A percentile compares a stretch with the other conserved stretches of the same genome.
phyloP scores from a whole-genome alignment of 64 coral and sea anemone genomes.

The Anthopleura sola region DNA sequence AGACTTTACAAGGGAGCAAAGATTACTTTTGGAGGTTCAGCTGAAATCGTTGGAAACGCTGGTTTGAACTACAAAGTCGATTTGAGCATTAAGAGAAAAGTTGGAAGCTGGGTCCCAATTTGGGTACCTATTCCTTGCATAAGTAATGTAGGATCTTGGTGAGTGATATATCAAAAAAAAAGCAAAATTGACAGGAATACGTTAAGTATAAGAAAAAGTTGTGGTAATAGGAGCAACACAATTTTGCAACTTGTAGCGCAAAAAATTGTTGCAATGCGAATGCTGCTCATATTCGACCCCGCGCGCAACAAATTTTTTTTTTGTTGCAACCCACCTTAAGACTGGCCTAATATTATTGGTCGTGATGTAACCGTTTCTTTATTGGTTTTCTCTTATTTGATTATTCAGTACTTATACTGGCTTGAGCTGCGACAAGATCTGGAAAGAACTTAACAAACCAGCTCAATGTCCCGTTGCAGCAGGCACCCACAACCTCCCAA shows the following conservation, averaged over 20 bases:
- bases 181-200: too few relatives aligned
- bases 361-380: background rate
- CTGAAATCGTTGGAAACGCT: background rate
- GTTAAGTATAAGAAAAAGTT: too few relatives aligned
- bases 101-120: background rate
- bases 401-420: background rate
- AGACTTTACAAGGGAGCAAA: background rate
- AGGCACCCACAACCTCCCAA: background rate
- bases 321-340: too few relatives aligned
- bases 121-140: background rate
- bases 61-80: slow-evolving; percentile 1
- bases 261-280: too few relatives aligned
- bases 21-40: slow-evolving; percentile 1
- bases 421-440: background rate
- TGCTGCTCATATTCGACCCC: too few relatives aligned
- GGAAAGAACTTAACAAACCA: background rate
- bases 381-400: too few relatives aligned
- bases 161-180: background rate
- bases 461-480: background rate
- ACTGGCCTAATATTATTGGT: too few relatives aligned
- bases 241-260: too few relatives aligned
- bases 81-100: slow-evolving; percentile 2
- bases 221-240: too few relatives aligned
- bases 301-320: too few relatives aligned
- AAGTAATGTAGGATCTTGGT: background rate